phyloP scores from a whole-genome alignment of 1,140 invertebrate genomes.

The Drosophila dunni region DNA sequence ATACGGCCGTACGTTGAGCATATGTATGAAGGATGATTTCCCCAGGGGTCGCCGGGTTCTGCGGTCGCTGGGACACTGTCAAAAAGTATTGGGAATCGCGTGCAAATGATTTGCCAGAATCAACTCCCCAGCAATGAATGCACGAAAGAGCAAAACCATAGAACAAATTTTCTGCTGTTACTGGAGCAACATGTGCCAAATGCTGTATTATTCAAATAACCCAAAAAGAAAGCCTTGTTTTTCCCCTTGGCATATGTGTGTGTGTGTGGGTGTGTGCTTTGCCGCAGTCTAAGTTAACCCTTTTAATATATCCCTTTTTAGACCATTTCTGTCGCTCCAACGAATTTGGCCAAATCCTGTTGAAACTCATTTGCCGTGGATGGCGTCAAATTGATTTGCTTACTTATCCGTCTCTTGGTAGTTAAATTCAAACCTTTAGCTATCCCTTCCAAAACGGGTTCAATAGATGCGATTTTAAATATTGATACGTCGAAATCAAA shows the following conservation, averaged over 20 bases:
- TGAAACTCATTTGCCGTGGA: constrained; percentile 73
- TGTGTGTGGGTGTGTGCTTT: not conserved
- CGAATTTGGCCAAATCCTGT: constrained; percentile 63
- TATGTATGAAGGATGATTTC: constrained; percentile 65
- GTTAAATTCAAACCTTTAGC: constrained; percentile 12
- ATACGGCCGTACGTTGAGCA: constrained; percentile 8
- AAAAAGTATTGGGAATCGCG: constrained; percentile 70
- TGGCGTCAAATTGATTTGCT: constrained; percentile 73
- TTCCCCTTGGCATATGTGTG: not conserved
- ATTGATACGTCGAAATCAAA: too few species aligned
- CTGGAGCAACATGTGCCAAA: constrained; percentile 59
- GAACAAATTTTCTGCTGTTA: not conserved
- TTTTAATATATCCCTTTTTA: constrained; percentile 47
- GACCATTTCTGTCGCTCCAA: constrained; percentile 51
- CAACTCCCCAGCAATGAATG: constrained; percentile 57
- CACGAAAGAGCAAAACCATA: not conserved
- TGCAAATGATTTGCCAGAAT: constrained; percentile 77
- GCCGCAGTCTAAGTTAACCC: constrained; percentile 31
- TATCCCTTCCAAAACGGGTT: too few species aligned
- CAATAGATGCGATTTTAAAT: too few species aligned
- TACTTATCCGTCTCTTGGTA: constrained; percentile 51
- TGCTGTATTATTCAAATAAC: constrained; percentile 63
- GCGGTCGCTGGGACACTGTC: constrained; percentile 48
- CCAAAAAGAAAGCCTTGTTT: constrained; percentile 14
- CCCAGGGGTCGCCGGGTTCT: constrained; percentile 41